Conservation (phyloP, 2,113 vertebrate species). For the Marcusenius ussheri region DNA sequence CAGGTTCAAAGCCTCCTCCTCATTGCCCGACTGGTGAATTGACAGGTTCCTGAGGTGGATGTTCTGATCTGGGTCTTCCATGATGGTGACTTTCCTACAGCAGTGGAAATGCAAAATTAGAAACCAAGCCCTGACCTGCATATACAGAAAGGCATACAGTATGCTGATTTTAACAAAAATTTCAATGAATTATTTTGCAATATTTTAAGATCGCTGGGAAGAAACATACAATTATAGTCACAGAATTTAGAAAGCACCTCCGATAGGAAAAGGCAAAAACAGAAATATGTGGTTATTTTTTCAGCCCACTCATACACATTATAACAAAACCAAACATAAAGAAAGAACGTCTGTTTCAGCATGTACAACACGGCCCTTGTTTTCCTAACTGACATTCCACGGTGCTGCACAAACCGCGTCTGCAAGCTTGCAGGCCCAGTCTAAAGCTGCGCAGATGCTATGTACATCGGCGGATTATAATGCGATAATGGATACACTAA, state of each 20-base stretch:
- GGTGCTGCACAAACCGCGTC: constrained; percentile 40
- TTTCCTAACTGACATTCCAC: not conserved
- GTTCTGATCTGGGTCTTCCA: constrained; percentile 90
- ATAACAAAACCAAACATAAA: constrained; percentile 6
- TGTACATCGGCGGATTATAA: constrained; percentile 34
- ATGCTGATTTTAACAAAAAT: not conserved
- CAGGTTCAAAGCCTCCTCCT: constrained; percentile 89
- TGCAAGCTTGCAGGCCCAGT: constrained; percentile 27
- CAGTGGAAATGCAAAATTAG: not conserved
- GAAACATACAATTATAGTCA: not conserved
- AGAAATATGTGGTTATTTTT: not conserved
- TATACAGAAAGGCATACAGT: not conserved
- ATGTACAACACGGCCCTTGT: not conserved
- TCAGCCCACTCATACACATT: not conserved
- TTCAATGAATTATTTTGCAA: not conserved
- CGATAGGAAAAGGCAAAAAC: not conserved
- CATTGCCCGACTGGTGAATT: constrained; percentile 77
- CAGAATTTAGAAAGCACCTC: not conserved
- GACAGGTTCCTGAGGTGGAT: constrained; percentile 93
- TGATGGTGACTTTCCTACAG: constrained; percentile 78
- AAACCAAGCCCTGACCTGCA: not conserved
- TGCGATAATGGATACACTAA: constrained; percentile 38
- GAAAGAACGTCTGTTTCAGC: not conserved
- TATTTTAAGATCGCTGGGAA: not conserved
- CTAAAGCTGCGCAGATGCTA: constrained; percentile 32